Evolutionary conservation across 1,140 invertebrate species (phyloP).

Genomic region (Polypedilum pembai): DNA sequence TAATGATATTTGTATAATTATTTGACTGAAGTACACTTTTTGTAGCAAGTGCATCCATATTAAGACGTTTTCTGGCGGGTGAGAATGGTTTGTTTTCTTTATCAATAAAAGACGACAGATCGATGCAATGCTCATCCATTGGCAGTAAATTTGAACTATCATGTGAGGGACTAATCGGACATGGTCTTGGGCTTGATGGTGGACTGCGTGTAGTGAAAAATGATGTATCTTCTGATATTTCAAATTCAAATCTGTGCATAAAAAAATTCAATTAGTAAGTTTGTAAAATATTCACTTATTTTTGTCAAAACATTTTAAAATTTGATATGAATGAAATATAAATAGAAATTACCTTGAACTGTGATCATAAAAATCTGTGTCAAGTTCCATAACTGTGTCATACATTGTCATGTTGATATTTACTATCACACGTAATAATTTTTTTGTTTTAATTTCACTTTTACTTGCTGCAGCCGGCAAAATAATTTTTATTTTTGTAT

Average conservation of each 20-base stretch:
- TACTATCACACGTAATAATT: background rate
- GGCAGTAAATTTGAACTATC: background rate
- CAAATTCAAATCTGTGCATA: background rate
- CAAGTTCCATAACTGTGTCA: constrained; percentile 3
- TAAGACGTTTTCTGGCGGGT: background rate
- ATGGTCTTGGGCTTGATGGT: background rate
- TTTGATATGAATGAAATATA: background rate
- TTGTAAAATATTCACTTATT: background rate
- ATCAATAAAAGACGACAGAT: background rate
- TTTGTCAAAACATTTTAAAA: background rate
- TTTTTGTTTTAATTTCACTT: background rate
- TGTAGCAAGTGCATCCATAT: constrained; percentile 16
- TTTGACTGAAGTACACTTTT: background rate
- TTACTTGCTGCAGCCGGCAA: background rate
- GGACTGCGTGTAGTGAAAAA: background rate
- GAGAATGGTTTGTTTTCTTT: background rate
- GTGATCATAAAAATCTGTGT: background rate
- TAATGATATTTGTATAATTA: constrained; percentile 5
- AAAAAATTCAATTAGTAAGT: background rate
- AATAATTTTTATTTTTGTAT: background rate
- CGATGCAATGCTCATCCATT: background rate
- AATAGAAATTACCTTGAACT: background rate
- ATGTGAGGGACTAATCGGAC: background rate
- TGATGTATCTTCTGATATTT: background rate
- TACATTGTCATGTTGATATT: background rate